Conservation (phyloP, 2,888 invertebrate genomes). For the Agrotis clavis region DNA sequence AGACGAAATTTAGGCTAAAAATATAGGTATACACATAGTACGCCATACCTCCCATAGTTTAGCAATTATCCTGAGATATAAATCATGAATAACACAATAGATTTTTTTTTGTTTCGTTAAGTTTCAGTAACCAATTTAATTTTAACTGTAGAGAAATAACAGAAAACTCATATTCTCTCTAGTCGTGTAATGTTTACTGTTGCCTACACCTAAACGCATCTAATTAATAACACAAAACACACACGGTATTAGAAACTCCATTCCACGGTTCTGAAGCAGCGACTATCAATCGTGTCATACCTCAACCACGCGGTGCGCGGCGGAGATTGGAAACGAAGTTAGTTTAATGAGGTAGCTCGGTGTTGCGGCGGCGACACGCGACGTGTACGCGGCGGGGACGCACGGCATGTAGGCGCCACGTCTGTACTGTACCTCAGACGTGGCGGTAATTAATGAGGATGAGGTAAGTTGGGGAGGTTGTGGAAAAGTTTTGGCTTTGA, state of each 20-base stretch:
- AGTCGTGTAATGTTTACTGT: background rate
- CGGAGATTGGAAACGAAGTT: slow-evolving; percentile 67
- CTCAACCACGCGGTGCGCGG: slow-evolving; percentile 54
- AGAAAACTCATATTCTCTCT: background rate
- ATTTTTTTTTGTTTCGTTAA: background rate
- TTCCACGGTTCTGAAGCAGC: slow-evolving; percentile 16
- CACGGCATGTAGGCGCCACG: slow-evolving; percentile 39
- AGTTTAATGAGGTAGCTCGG: slow-evolving; percentile 64
- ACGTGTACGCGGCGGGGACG: slow-evolving; percentile 16
- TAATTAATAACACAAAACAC: slow-evolving; percentile 45
- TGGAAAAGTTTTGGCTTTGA: slow-evolving; percentile 23
- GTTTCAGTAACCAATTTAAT: too few species aligned
- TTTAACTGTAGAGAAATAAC: too few species aligned
- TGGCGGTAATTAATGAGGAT: slow-evolving; percentile 50
- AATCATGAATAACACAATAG: background rate
- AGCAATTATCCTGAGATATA: background rate
- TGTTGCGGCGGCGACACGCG: slow-evolving; percentile 42
- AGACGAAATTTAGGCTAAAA: background rate
- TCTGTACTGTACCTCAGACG: slow-evolving; percentile 22
- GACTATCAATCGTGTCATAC: slow-evolving; percentile 59
- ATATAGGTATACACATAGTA: too few species aligned
- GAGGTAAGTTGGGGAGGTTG: slow-evolving; percentile 27
- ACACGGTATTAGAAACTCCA: slow-evolving; percentile 34
- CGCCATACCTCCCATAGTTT: background rate
- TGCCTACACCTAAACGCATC: slow-evolving; percentile 7